A percentile compares a stretch with the other conserved stretches of the same genome.
phyloP scores from a whole-genome alignment of 1,140 invertebrate genomes.

The Magallana angulata region DNA sequence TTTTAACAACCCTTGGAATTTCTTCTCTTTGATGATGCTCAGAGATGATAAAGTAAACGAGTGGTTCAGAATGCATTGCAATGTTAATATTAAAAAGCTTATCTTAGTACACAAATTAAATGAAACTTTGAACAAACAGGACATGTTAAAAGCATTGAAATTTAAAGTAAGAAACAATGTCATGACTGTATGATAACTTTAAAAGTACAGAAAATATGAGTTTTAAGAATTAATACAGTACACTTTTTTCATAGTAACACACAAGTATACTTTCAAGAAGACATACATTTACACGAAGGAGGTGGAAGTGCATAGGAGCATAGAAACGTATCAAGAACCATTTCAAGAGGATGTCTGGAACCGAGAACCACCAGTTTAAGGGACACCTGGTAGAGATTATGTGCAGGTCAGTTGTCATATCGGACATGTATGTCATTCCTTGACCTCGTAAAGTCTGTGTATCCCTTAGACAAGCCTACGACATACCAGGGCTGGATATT shows the following conservation, averaged over 20 bases:
- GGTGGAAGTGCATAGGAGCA: constrained; percentile 5
- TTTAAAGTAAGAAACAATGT: too few species aligned
- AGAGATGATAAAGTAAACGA: neutral
- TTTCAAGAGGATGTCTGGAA: constrained; percentile 22
- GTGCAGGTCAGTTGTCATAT: neutral
- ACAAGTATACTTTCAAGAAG: constrained; percentile 36
- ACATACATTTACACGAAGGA: constrained; percentile 23
- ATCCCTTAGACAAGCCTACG: constrained; percentile 7
- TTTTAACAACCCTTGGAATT: neutral
- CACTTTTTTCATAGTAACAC: constrained; percentile 1
- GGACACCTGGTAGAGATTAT: constrained; percentile 37
- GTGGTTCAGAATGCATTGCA: neutral
- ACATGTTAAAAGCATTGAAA: too few species aligned
- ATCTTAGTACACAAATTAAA: too few species aligned
- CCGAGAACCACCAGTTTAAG: neutral
- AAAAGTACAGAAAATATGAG: too few species aligned
- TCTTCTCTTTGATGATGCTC: constrained; percentile 12
- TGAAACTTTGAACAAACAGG: too few species aligned
- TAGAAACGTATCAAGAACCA: constrained; percentile 48
- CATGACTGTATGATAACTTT: too few species aligned
- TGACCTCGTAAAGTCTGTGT: neutral
- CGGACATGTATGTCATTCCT: neutral
- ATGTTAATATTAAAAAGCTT: neutral
- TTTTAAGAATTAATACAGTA: too few species aligned
- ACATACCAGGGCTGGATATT: neutral